Evolutionary conservation across 1,140 invertebrate species (phyloP).

Genomic region (Phenacoccus solenopsis): DNA sequence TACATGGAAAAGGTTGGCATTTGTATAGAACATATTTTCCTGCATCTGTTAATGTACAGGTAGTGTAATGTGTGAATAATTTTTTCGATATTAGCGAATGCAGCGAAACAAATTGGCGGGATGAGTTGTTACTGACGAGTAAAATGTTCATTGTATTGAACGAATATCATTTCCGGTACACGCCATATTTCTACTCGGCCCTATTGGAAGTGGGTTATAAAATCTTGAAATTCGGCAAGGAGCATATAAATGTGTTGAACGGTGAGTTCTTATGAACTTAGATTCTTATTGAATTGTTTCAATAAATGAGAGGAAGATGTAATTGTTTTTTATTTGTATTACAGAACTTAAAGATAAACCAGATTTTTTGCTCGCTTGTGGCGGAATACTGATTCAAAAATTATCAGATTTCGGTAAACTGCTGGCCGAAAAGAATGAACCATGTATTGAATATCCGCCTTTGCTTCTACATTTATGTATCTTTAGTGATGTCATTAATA

Average conservation of each 20-base stretch:
- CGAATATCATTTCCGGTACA: not conserved
- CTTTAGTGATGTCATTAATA: not conserved
- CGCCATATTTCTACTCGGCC: not conserved
- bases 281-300: too few species aligned
- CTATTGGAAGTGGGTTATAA: not conserved
- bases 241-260: not conserved
- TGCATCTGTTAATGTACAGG: not conserved
- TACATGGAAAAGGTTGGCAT: not conserved
- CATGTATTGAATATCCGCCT: not conserved
- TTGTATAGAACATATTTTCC: not conserved
- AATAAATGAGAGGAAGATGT: not conserved
- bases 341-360: not conserved
- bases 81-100: not conserved
- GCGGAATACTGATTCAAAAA: not conserved
- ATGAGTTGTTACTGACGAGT: not conserved
- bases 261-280: not conserved
- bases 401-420: not conserved
- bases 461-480: not conserved
- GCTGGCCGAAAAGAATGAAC: not conserved
- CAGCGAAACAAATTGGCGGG: not conserved
- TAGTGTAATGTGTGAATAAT: not conserved
- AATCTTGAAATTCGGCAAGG: not conserved
- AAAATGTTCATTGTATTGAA: constrained; percentile 5
- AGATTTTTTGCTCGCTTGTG: not conserved
- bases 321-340: not conserved